A percentile compares a stretch with the other conserved stretches of the same genome.
These are phyloP conservation scores for Columba guinea DNA, from an alignment of 2,797 vertebrate genomes.

Conservation along the genomic window DNA sequence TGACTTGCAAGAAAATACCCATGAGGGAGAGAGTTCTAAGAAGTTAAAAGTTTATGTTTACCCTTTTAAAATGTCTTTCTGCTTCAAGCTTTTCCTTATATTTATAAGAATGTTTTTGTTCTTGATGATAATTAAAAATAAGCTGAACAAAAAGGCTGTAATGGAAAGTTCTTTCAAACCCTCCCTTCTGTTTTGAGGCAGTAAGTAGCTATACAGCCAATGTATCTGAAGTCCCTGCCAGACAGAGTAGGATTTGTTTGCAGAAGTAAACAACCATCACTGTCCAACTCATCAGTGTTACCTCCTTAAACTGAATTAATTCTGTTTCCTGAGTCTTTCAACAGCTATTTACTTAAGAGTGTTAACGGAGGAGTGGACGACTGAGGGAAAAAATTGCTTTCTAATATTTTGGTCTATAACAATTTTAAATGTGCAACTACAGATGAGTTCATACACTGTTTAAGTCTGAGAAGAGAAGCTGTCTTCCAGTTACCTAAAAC, in stretches of 20 bases:
- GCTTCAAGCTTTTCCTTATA: background rate
- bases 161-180: background rate
- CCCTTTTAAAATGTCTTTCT: constrained; percentile 17
- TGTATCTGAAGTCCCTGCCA: background rate
- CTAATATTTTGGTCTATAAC: background rate
- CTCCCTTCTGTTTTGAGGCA: background rate
- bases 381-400: background rate
- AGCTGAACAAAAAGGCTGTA: background rate
- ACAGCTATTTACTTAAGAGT: background rate
- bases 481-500: background rate
- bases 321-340: background rate
- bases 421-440: background rate
- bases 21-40: constrained; percentile 1
- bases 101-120: background rate
- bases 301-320: background rate
- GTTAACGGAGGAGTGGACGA: background rate
- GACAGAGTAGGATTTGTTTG: background rate
- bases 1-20: constrained; percentile 29
- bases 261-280: background rate
- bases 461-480: background rate
- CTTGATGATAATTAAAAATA: background rate
- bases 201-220: background rate
- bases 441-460: background rate
- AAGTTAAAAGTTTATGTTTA: constrained; percentile 38
- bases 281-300: background rate